Base-by-base conservation (phyloP, 1,140 invertebrate genomes). In the Drosophila malerkotliana region DNA sequence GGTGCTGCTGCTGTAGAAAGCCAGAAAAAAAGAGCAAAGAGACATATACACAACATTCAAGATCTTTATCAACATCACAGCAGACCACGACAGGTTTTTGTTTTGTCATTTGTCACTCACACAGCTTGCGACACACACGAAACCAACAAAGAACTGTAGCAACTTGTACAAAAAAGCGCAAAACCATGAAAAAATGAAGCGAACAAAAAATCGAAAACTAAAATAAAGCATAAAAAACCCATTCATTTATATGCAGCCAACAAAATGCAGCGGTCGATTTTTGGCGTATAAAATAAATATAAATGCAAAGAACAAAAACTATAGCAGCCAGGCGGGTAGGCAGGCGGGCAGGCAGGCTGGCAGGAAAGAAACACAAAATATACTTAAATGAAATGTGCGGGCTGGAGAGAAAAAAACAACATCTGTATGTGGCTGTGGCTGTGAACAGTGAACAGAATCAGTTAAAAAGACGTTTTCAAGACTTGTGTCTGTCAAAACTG, bases 31-130 rank as follows among this genome's bases (percentile, higher is more conserved):
- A 14, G 14, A 66, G 2, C 21, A 21, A 21, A 37, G 55, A 62
- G 51, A 57, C 44, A 24, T 61, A 60, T 30, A 53, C 28, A 53
- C 26, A 52, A 45, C 41, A 66, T 41, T 55, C 75, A 71, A 79
- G 88, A 90, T 90, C 88, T 90, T 90, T 90, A 90, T 90, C 88
- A 87, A 64, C 81, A 80, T 63, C 77, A 76, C 66, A 72, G 60
- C 63, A 68, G 80, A 79, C 80, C 88, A 90, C 88, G 88, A 90
- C 88, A 90, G 88, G 88, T 90, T 90, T 90, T 90, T 90, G 74
- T 90, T 90, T 90, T 90, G 88, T 90, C 88, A 90, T 90, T 90
- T 90, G 88, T 90, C 88, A 90, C 88, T 90, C 88, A 90, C 88
- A 89, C 88, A 91, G 89, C 77, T 90, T 88, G 87, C 72, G 77